Evolutionary conservation across 1,140 invertebrate genomes (phyloP).

Genomic region (Pseudobourletiella spinata): DNA sequence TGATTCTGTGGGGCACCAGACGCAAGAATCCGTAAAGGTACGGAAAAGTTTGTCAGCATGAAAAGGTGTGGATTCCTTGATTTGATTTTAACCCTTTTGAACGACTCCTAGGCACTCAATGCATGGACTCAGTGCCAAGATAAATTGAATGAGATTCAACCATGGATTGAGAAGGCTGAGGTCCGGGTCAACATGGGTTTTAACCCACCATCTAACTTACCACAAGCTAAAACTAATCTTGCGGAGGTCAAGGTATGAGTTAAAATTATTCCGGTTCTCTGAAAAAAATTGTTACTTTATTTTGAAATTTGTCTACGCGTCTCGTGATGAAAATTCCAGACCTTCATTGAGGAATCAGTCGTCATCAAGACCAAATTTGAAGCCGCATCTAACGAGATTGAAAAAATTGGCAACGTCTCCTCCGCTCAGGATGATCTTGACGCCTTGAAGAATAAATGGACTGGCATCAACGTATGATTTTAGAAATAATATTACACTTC

Average conservation of each 20-base stretch:
- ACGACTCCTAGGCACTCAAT: slow-evolving; percentile 38
- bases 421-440: slow-evolving; percentile 27
- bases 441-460: slow-evolving; percentile 20
- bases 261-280: no score
- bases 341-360: neutral
- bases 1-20: slow-evolving; percentile 37
- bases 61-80: no score
- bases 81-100: no score
- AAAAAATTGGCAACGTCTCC: slow-evolving; percentile 9
- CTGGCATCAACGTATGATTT: slow-evolving; percentile 12
- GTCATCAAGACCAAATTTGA: neutral
- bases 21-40: slow-evolving; percentile 56
- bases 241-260: neutral
- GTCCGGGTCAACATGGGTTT: slow-evolving; percentile 54
- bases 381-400: slow-evolving; percentile 1
- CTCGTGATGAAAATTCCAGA: no score
- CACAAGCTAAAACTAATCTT: slow-evolving; percentile 63
- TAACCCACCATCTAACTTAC: slow-evolving; percentile 52
- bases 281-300: no score
- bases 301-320: no score
- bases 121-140: slow-evolving; percentile 74
- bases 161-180: slow-evolving; percentile 81
- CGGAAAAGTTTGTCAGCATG: no score
- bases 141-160: slow-evolving; percentile 65
- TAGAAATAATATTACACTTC: no score